Evolutionary conservation across 2,797 vertebrate genomes (phyloP), one percentile per base, ranked within the genome.

Genomic region (Mareca penelope): DNA sequence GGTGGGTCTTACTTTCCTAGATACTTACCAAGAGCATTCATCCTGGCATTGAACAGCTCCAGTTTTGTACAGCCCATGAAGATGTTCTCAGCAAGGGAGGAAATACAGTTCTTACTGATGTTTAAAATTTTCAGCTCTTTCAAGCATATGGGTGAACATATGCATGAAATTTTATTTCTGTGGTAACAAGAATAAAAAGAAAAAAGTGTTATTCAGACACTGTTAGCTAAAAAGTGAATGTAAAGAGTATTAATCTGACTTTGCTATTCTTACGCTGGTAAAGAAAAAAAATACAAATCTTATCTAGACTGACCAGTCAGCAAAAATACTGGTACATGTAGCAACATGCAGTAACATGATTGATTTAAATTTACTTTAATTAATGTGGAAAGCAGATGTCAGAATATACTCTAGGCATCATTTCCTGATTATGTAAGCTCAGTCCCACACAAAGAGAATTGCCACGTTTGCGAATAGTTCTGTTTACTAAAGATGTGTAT

Each of bases 21-120:
- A 42, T 31, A 97, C 99, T 98, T 97, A 99, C 99, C 94, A 75
- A 99, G 98, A 71, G 94, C 96, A 97, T 99, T 99, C 85, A 96
- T 97, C n/a, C 98, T 98, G 78, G 98, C 98, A 8, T 95, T 99
- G 79, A 99, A 97, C 23, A 97, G 98, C 89, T 99, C 99, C 94
- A 99, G 95, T 96, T 98, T 99, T 56, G 97, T 95, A 94, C 99
- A 99, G 73, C 97, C 96, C 29, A 95, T 95, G 77, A 99, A 97
- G 84, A 98, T 98, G 82, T 98, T 97, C 10, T 98, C 93, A 75
- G 97, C 97, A 64, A 99, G 94, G 5, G 84, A 96, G 52, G 98
- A 97, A 96, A 99, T 96, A n/a, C 29, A 83, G 96, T 99, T 99
- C 96, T 98, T 99, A 96, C 98, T 99, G 90, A 99, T 96, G 35